phyloP scores from a whole-genome alignment of 2,888 invertebrate species.

The Tenthredo distinguenda region DNA sequence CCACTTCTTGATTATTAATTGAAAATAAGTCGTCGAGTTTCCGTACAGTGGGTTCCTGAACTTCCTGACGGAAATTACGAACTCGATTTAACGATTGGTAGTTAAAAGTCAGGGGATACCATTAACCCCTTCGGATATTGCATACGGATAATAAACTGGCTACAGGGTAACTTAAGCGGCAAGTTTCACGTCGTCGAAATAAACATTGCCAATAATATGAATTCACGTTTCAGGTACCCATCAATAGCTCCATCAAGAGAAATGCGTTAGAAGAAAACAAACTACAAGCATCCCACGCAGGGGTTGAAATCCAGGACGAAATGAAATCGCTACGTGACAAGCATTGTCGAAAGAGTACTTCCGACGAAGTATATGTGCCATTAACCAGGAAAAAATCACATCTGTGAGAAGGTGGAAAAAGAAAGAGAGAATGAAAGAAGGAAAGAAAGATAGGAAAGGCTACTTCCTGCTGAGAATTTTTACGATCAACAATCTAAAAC shows the following conservation, averaged over 20 bases:
- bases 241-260: conserved; percentile 31
- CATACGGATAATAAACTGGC: conserved; percentile 1
- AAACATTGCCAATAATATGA: conserved; percentile 24
- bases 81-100: background rate
- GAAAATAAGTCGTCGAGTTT: background rate
- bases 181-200: conserved; percentile 32
- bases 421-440: background rate
- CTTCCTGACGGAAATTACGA: background rate
- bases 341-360: conserved; percentile 35
- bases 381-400: conserved; percentile 42
- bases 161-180: background rate
- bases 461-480: background rate
- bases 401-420: conserved; percentile 1
- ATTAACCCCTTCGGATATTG: background rate
- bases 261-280: conserved; percentile 41
- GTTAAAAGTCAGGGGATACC: background rate
- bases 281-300: conserved; percentile 28
- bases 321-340: conserved; percentile 52
- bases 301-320: conserved; percentile 44
- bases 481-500: background rate
- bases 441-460: background rate
- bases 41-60: background rate
- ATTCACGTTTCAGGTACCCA: conserved; percentile 44
- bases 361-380: conserved; percentile 32
- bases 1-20: background rate